Base-by-base conservation (phyloP, 2,797 vertebrate species). In the Poliocrania exsul region DNA sequence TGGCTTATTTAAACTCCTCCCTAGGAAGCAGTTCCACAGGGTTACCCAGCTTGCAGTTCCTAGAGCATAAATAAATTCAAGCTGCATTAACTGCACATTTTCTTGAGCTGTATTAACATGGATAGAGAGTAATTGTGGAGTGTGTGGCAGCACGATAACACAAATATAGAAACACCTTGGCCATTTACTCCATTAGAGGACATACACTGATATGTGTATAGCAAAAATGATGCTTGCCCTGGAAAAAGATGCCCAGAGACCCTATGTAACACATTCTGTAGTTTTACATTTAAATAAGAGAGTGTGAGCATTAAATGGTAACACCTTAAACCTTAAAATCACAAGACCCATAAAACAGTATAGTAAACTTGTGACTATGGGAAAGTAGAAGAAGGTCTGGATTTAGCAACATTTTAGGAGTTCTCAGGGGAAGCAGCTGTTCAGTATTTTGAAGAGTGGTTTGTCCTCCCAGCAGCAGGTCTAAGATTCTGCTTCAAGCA, bases 51-150 rank as follows among this genome's bases (percentile, higher is more conserved):
- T 72, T 83, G 62, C 75, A 69, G 73, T 79, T 95, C 50, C 54
- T 84, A 79, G 47, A 72, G 60, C 54, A 90, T 64, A 95, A 90
- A 92, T 86, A 29, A 88, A 88, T 95, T 84, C 70, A 65, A 67
- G 40, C 18, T 81, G 73, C 37, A 81, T 81, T 91, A 74, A 70
- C 51, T 29, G 15, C 42, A 51, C 60, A 19, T 86, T 92, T 95
- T 82, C 62, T 49, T 86, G 58, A 66, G 26, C 42, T 81, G 26
- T 33, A 56, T 90, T 83, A 88, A 69, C 37, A 57, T 6, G n/a
- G 80, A 72, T 42, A 47, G 11, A 16, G 33, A 73, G 51, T 15
- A 65, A 8, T 2, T 64, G 51, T 49, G 56, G 37, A 40, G 24
- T 56, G 19, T 70, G 31, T 70, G 37, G 31, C 47, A 88, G 31